Evolutionary conservation across 2,113 vertebrate genomes (phyloP).

Genomic region (Onychorhynchus coronatus): DNA sequence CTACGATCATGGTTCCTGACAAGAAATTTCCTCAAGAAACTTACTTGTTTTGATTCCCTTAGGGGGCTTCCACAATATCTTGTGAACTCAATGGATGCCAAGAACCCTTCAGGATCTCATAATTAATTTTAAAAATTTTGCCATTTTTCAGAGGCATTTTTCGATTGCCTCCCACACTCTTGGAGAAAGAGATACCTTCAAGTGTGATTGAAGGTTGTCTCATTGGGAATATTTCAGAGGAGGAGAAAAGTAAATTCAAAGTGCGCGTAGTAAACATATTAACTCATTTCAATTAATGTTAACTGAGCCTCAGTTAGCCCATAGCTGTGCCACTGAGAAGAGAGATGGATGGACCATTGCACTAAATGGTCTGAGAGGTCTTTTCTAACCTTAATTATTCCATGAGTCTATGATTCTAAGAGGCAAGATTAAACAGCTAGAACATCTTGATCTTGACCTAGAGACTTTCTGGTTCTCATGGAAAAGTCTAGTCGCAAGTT

Average conservation of each 20-base stretch:
- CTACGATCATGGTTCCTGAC: fast-evolving
- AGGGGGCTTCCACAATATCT: background rate
- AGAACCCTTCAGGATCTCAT: background rate
- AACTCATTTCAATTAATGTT: background rate
- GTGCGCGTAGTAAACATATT: background rate
- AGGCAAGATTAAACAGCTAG: background rate
- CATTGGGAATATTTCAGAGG: background rate
- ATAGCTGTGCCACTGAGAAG: background rate
- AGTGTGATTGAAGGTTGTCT: background rate
- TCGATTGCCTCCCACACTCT: background rate
- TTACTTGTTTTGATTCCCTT: background rate
- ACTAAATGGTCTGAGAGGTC: background rate
- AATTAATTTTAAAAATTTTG: background rate
- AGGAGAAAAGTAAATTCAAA: background rate
- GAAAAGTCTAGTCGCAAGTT: background rate
- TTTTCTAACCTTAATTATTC: background rate
- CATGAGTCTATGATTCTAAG: background rate
- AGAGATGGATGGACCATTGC: background rate
- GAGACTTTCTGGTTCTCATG: background rate
- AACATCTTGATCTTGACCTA: background rate
- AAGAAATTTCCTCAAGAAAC: background rate
- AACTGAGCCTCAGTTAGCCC: background rate
- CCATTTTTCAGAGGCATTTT: background rate
- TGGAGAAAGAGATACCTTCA: background rate
- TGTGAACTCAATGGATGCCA: background rate